Percentiles rank a stretch among this genome's conserved stretches.
These are phyloP conservation scores for Oncorhynchus mykiss DNA, from an alignment of 2,113 vertebrate genomes.

Conservation along the genomic window DNA sequence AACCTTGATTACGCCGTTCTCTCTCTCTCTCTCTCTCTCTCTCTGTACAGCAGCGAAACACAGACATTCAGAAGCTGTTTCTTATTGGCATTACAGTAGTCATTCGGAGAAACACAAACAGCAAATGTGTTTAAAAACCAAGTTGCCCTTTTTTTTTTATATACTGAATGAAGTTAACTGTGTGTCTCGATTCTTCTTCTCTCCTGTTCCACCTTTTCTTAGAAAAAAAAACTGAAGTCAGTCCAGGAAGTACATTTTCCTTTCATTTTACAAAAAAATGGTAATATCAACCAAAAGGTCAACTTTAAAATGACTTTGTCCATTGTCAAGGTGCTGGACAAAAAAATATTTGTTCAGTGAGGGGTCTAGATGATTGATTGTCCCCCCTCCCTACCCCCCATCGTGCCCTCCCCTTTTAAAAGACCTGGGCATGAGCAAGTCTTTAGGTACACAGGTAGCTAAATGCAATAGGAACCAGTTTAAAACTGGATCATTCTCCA, in stretches of 20 bases:
- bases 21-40: constrained; percentile 21
- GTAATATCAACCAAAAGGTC: constrained; percentile 13
- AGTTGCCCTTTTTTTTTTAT: constrained; percentile 76
- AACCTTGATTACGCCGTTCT: constrained; percentile 72
- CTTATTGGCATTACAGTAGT: constrained; percentile 92
- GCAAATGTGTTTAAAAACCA: constrained; percentile 82
- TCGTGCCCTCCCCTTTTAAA: not conserved
- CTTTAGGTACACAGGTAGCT: constrained; percentile 29
- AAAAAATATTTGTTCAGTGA: not conserved
- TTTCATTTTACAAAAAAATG: constrained; percentile 15
- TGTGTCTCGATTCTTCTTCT: constrained; percentile 45
- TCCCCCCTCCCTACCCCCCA: not conserved
- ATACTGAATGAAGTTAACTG: constrained; percentile 81
- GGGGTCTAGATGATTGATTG: constrained; percentile 12
- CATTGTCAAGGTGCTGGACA: constrained; percentile 6
- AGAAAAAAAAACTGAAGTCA: constrained; percentile 27
- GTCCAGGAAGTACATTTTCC: constrained; percentile 34
- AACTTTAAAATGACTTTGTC: constrained; percentile 13
- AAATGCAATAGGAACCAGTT: constrained; percentile 12
- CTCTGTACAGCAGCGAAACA: constrained; percentile 85
- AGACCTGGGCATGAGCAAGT: constrained; percentile 6
- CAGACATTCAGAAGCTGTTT: constrained; percentile 99
- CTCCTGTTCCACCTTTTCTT: constrained; percentile 56
- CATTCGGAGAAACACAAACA: constrained; percentile 85
- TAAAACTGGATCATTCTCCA: not conserved